Evolutionary conservation across 2,888 invertebrate species (phyloP), one percentile per base, ranked within the genome.

Genomic region (Apotomis turbidana): DNA sequence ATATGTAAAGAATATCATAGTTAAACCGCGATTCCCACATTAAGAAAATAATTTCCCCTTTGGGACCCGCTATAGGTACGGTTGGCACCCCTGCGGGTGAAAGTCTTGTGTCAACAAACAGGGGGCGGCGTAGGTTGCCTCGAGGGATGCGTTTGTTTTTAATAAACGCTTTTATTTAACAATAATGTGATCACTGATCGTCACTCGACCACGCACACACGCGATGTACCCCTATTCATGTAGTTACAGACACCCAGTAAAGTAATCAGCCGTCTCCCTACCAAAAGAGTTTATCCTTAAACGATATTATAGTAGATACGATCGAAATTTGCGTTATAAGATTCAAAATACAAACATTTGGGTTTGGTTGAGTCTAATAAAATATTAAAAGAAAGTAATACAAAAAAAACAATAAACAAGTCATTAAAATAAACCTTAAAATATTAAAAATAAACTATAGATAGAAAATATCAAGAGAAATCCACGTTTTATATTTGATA

Each of bases 111-210:
- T 90, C 90, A 91, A 91, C 88, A 88, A 76, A 75, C 75, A 80
- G 83, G 87, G 49, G 89, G 86, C 79, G 77, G 78, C 73, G 76
- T 70, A 80, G 60, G 68, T 76, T 77, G 77, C 81, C 83, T 84
- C 85, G 74, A 83, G 90, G 88, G 89, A 87, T 84, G 86, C 85
- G 85, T 87, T 88, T 87, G 85, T 90, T 90, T 90, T 90, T 90
- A 90, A 90, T 91, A 91, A 91, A 90, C 85, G 83, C 85, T 85
- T 87, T 87, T 86, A 88, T 86, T 87, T 81, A 80, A 83, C 84
- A 85, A 82, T 84, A 86, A 85, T 82, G 81, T 77, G 78, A 77
- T 78, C 80, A 76, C 71, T 76, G 76, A 75, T 78, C 75, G 74
- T 73, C 74, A 77, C 73, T 75, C 66, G 63, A 68, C 68, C 70